These are phyloP conservation scores for Lamproptera curius DNA, from an alignment of 2,888 invertebrate genomes.

Conservation along the genomic window DNA sequence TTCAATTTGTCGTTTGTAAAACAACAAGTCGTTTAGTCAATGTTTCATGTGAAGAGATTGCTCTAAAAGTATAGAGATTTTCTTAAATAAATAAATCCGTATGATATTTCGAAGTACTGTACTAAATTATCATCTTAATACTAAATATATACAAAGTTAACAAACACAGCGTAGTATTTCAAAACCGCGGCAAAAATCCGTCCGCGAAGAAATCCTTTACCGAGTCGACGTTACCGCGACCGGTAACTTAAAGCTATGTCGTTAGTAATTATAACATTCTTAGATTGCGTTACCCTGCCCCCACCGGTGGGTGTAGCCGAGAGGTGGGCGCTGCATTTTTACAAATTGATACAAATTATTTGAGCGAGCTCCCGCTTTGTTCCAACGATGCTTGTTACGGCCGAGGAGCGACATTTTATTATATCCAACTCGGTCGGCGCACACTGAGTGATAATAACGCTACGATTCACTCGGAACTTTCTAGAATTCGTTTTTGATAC, in stretches of 20 bases:
- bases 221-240: constrained; percentile 10
- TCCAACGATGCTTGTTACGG: constrained; percentile 77
- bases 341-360: constrained; percentile 79
- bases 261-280: constrained; percentile 62
- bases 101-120: no score
- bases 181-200: no score
- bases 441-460: constrained; percentile 33
- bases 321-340: constrained; percentile 70
- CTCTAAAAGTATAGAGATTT: no score
- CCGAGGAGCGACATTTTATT: constrained; percentile 75
- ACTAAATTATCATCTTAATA: no score
- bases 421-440: constrained; percentile 48
- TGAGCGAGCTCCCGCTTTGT: constrained; percentile 76
- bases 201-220: constrained; percentile 9
- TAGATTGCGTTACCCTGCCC: constrained; percentile 42
- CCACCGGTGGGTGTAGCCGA: constrained; percentile 36
- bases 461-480: no score
- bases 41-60: no score
- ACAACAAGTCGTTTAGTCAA: no score
- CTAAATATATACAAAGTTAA: no score
- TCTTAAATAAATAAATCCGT: no score
- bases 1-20: no score
- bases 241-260: constrained; percentile 36
- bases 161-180: no score
- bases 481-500: no score